Evolutionary conservation across 37 sponge, comb jelly and placozoan species (phyloP), one percentile per base, ranked within the genome.

Genomic region (Beroe forskalii): DNA sequence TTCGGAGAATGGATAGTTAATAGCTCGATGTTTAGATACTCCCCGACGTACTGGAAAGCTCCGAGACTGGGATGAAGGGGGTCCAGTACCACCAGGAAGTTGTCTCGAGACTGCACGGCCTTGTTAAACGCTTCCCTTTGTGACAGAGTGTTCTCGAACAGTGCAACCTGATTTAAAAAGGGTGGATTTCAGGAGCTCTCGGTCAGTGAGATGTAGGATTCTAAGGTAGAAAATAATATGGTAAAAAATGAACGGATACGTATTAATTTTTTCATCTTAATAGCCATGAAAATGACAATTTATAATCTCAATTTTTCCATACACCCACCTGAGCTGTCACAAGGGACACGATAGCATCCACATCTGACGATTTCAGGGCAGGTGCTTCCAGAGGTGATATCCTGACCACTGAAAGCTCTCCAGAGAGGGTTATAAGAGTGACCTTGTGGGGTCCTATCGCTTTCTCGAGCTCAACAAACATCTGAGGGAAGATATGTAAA

Each of bases 1-100:
- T n/a, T n/a, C n/a, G n/a, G n/a, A n/a, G n/a, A n/a, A n/a, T n/a
- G n/a, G n/a, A n/a, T n/a, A n/a, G n/a, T n/a, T n/a, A n/a, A n/a
- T n/a, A n/a, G n/a, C n/a, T n/a, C n/a, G n/a, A n/a, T n/a, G n/a
- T n/a, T n/a, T n/a, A n/a, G n/a, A n/a, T n/a, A n/a, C n/a, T n/a
- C n/a, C n/a, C 60, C 9, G 9, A n/a, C 66, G 20, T 19, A 72
- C 75, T 72, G 75, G 75, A 72, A 33, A 38, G 75, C 75, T 38
- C 75, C 75, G 8, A 37, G 22, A 37, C 22, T 22, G 2, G 75
- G 75, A 72, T 72, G 40, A 4, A 33, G 20, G 6, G 75, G 75
- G 39, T 72, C 75, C 6, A 38, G 1, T 1, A 72, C 40, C 3
- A 72, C 2, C 4, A 72, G 37, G 39, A 72, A 72, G 40, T 72